Conservation (phyloP, 1,140 invertebrate genomes). For the Epicauta chinensis region DNA sequence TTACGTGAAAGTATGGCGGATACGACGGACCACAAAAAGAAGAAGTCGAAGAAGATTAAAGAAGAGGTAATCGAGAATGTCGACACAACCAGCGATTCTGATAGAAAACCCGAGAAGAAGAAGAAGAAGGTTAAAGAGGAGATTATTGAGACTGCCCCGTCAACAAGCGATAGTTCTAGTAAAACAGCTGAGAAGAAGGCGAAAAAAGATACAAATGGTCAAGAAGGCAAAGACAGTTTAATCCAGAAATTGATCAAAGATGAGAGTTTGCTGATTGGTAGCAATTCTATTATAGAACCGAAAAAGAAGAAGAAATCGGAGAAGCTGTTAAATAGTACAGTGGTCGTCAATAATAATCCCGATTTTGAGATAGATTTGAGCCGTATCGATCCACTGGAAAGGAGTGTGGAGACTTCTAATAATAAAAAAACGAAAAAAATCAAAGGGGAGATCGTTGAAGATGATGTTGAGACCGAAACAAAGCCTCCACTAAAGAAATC, state of each 20-base stretch:
- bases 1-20: not conserved
- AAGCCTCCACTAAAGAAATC: no score
- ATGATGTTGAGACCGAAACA: not conserved
- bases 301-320: conserved; percentile 3
- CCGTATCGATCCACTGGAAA: no score
- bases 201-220: not conserved
- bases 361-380: not conserved
- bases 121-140: not conserved
- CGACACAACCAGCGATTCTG: no score
- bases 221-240: not conserved
- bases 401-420: not conserved
- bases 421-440: conserved; percentile 2
- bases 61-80: no score
- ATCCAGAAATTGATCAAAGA: not conserved
- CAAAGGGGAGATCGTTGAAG: not conserved
- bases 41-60: no score
- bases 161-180: not conserved
- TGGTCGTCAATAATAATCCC: not conserved
- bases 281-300: not conserved
- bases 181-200: not conserved
- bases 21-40: no score
- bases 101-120: not conserved
- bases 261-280: not conserved
- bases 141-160: not conserved
- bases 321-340: not conserved